A percentile compares a stretch with the other conserved stretches of the same genome.
phyloP scores from a whole-genome alignment of 2,113 vertebrate genomes.

The Diglossa brunneiventris region DNA sequence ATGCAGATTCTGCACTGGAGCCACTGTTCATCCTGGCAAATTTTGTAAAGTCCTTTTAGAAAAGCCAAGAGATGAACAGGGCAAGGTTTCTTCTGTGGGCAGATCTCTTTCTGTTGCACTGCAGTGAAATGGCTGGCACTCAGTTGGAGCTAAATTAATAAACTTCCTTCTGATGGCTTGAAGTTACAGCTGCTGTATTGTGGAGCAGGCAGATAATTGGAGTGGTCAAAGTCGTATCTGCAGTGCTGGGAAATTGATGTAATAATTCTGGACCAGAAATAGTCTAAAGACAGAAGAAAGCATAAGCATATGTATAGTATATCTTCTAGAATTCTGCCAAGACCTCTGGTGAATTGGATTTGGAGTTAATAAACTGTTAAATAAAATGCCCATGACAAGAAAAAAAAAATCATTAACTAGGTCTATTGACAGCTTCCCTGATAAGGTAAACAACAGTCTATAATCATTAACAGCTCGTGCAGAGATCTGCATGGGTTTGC shows the following conservation, averaged over 20 bases:
- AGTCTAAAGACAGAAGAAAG: slow-evolving; percentile 13
- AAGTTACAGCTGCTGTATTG: background rate
- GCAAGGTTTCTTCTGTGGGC: background rate
- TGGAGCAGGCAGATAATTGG: slow-evolving; percentile 32
- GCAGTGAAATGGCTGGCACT: slow-evolving; percentile 1
- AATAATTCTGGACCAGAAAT: slow-evolving; percentile 36
- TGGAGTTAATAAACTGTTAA: slow-evolving; percentile 42
- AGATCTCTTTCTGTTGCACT: background rate
- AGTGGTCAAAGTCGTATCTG: background rate
- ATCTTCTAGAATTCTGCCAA: background rate
- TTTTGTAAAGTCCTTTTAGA: background rate
- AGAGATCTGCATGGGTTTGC: slow-evolving; percentile 5
- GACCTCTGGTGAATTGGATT: background rate
- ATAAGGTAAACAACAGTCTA: slow-evolving; percentile 38
- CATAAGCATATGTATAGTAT: background rate
- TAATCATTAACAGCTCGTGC: background rate
- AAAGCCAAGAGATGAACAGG: background rate
- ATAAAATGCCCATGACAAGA: slow-evolving; percentile 13
- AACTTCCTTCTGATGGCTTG: slow-evolving; percentile 20
- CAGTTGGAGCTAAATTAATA: slow-evolving; percentile 40
- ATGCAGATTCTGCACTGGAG: background rate
- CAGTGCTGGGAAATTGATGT: background rate
- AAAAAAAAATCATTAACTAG: slow-evolving; percentile 2
- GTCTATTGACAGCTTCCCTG: slow-evolving; percentile 37
- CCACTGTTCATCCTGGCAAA: background rate